Evolutionary conservation across 2,113 vertebrate genomes (phyloP).

Genomic region (Ammodytes marinus): DNA sequence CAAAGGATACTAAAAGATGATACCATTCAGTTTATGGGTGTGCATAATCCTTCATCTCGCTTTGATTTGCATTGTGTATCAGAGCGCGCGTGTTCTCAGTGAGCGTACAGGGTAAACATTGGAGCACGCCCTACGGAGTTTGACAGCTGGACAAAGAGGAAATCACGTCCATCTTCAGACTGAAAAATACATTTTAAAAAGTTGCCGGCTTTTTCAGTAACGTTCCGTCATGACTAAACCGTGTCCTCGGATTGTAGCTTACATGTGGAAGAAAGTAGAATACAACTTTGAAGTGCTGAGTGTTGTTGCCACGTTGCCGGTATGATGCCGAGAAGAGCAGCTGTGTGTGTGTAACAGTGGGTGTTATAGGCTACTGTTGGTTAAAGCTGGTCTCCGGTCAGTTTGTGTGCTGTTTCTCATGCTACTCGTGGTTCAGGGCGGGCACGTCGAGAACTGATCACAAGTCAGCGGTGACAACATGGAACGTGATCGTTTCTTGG

Average conservation of each 20-base stretch:
- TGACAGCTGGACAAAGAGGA: constrained; percentile 60
- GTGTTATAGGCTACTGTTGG: not conserved
- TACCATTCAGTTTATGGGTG: not conserved
- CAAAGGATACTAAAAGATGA: not conserved
- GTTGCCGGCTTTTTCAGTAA: not conserved
- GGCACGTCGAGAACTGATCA: constrained; percentile 7
- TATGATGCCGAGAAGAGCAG: constrained; percentile 26
- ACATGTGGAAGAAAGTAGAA: not conserved
- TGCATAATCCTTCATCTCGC: not conserved
- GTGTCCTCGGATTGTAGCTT: not conserved
- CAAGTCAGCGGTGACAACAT: constrained; percentile 10
- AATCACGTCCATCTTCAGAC: constrained; percentile 30
- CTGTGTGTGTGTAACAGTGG: not conserved
- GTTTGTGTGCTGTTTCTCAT: not conserved
- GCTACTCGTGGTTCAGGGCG: no score
- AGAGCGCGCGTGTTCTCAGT: not conserved
- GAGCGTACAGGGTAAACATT: constrained; percentile 42
- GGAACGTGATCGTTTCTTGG: not conserved
- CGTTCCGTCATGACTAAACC: not conserved
- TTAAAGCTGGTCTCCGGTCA: constrained; percentile 52
- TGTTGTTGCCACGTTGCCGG: constrained; percentile 72
- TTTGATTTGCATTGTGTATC: not conserved
- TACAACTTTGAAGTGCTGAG: not conserved
- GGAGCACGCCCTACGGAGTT: constrained; percentile 47
- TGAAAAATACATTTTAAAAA: not conserved